These are phyloP conservation scores for Apodemus speciosus DNA, from an alignment of 2,113 vertebrate species.

Conservation along the genomic window DNA sequence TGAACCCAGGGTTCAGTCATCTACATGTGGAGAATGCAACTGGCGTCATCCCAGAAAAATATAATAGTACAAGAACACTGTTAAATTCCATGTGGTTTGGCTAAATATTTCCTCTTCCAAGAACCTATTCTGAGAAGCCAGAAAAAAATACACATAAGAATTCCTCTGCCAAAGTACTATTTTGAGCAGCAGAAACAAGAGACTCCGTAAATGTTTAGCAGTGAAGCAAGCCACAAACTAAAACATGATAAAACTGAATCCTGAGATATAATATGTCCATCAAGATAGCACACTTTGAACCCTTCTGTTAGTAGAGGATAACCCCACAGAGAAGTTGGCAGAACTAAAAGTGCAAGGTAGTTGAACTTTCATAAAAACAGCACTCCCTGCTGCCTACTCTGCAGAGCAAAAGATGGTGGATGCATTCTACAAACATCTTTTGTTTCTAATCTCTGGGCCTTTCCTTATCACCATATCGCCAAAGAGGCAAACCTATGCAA, in stretches of 20 bases:
- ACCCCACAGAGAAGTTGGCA: background rate
- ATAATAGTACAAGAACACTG: conserved; percentile 25
- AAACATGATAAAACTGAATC: background rate
- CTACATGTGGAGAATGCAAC: background rate
- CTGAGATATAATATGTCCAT: background rate
- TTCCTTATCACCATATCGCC: background rate
- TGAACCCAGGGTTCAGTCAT: background rate
- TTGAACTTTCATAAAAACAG: background rate
- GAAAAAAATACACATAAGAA: background rate
- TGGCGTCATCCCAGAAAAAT: conserved; percentile 18
- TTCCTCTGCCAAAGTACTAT: conserved; percentile 37
- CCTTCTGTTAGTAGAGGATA: background rate
- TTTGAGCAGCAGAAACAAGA: conserved; percentile 44
- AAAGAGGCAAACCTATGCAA: background rate
- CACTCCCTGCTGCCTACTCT: background rate
- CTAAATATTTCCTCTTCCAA: conserved; percentile 20
- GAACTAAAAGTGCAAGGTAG: background rate
- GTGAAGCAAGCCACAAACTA: background rate
- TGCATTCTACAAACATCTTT: background rate
- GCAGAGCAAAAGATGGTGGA: background rate
- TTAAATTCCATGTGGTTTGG: conserved; percentile 33
- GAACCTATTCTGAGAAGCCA: conserved; percentile 58
- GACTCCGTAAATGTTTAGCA: conserved; percentile 35
- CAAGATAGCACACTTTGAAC: background rate
- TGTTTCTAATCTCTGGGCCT: background rate